Base-by-base conservation (phyloP, 2,888 invertebrate genomes). In the Drepana falcataria region DNA sequence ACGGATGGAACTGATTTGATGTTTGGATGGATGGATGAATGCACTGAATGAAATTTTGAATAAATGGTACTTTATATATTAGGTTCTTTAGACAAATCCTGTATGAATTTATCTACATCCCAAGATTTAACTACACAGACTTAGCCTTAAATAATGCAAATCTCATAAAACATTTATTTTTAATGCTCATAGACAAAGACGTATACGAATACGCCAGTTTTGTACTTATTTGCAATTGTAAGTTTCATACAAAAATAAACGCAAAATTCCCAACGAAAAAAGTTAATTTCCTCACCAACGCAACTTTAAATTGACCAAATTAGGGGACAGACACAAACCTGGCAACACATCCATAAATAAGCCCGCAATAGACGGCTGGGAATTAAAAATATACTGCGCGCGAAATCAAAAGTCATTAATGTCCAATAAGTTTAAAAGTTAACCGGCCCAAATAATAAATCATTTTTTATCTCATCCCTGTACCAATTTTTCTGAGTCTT, bases 341-440 rank as follows among this genome's bases (percentile, higher is more conserved):
- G 78, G 74, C 77, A 73, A 71, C 71, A 73, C 61, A 57, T 69
- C 68, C 72, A 75, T 75, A 76, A 76, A 76, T 73, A 77, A 75
- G 77, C 77, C 41, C 33, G 71, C 71, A 69, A 77, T 72, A 63
- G 64, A 63, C 64, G 60, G 56, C 59, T 65, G 65, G 61, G 63
- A 77, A 77, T 75, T 81, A 79, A 67, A 79, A 85, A 84, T 79
- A 72, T 78, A 40, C 40, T 40, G 71, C 69, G 70, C 65, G 75
- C 80, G 80, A 87, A 88, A 89, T 91, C 90, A 89, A 83, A 88
- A 89, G 83, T 87, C 86, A 89, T 91, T 89, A 90, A 81, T 72
- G 84, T 91, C 83, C 84, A 87, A 88, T 90, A 88, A 87, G 87
- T 91, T 90, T 86, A 87, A 88, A 89, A 87, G 86, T 87, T 85